A percentile compares a stretch with the other conserved stretches of the same genome.
phyloP scores from a whole-genome alignment of 30 jellyfish, hydroid and myxozoan genomes.

The Aurelia sp. region DNA sequence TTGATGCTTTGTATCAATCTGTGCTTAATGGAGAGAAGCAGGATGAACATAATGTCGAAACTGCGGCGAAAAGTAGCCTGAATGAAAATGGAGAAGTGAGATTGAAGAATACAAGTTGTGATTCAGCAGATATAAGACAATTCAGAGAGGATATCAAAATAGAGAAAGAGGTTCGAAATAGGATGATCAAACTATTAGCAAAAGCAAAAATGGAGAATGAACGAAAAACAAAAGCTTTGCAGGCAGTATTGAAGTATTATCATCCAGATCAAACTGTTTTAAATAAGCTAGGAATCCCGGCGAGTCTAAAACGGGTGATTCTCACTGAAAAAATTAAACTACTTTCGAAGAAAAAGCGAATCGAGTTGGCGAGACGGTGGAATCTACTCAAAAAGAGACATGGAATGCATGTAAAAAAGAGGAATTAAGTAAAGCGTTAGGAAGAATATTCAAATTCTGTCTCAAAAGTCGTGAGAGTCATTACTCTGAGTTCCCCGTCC shows the following conservation, averaged over 20 bases:
- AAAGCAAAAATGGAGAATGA: conserved; percentile 40
- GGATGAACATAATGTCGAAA: no score
- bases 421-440: no score
- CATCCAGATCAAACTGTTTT: conserved; percentile 32
- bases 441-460: no score
- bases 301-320: conserved; percentile 35
- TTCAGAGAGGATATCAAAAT: conserved; percentile 9
- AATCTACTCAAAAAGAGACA: not conserved
- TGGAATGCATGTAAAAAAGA: no score
- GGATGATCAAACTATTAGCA: conserved; percentile 49
- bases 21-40: no score
- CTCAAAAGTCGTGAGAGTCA: no score
- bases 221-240: conserved; percentile 34
- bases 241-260: conserved; percentile 22
- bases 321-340: conserved; percentile 27
- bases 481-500: no score
- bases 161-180: conserved; percentile 32
- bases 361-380: conserved; percentile 30
- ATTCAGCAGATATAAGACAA: conserved; percentile 2
- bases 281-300: conserved; percentile 4
- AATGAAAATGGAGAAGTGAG: not conserved
- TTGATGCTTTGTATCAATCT: conserved; percentile 21
- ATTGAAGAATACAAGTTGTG: not conserved
- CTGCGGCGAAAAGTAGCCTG: no score
- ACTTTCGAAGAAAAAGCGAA: conserved; percentile 14